Base-by-base conservation (phyloP, 2,888 invertebrate genomes). In the Agriopis aurantiaria region DNA sequence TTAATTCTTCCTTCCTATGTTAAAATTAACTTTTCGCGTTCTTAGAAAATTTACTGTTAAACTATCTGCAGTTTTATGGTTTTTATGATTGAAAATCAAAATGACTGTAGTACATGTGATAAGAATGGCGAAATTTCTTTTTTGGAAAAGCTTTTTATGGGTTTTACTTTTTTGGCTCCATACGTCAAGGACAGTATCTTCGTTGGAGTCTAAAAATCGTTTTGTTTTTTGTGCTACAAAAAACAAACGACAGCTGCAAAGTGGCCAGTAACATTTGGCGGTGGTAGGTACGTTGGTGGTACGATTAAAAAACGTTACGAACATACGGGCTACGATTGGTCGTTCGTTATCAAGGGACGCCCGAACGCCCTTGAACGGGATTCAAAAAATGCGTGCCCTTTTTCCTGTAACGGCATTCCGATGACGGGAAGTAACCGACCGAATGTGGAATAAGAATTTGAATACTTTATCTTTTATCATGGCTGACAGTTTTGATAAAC, bases 341-440 rank as follows among this genome's bases (percentile, higher is more conserved):
- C 82, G 88, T 83, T 57, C 87, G 89, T 92, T 92, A 93, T 92
- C 93, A 85, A 75, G 82, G 85, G 89, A 91, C 89, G 90, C 89
- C 71, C 66, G 69, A 58, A 67, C 76, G 85, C 82, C 91, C 91
- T 91, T 91, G 90, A 86, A 75, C 71, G 73, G 71, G 79, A 81
- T 85, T 84, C 83, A 84, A 84, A 87, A 85, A 79, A 85, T 78
- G 85, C 85, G 82, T 83, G 76, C 85, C 87, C 82, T 82, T 76
- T 53, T 68, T 59, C 68, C 61, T 74, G 61, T 85, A 91, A 90
- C 90, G 89, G 87, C 81, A 63, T 62, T 63, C 62, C 43, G 51
- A 49, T 49, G 45, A 59, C 64, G 52, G 51, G 51, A 60, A 57
- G 61, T 56, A 56, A 57, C 60, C 52, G 11, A 59, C 52, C n/a